A percentile compares a stretch with the other conserved stretches of the same genome.
Evolutionary conservation across 2,797 vertebrate genomes (phyloP).

Genomic region (Lerista edwardsae): DNA sequence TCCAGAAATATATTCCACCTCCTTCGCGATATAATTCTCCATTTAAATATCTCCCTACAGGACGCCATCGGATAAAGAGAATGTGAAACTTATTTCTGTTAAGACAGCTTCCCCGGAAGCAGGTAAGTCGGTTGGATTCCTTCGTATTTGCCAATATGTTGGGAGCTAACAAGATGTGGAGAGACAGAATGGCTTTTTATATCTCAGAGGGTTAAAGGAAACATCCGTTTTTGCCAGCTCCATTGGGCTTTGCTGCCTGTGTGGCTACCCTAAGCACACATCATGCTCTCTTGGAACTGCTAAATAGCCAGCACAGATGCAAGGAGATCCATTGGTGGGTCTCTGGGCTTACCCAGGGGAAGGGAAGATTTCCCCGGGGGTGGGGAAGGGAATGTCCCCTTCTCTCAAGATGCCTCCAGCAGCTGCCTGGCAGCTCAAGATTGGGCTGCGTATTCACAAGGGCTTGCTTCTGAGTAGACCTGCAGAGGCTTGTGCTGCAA

Average conservation of each 20-base stretch:
- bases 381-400: no score
- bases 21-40: conserved; percentile 22
- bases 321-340: neutral
- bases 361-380: no score
- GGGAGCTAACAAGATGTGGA: neutral
- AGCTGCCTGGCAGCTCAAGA: no score
- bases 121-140: conserved; percentile 78
- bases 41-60: conserved; percentile 75
- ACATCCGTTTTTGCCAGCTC: conserved; percentile 5
- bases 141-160: neutral
- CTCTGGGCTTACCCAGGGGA: no score
- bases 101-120: conserved; percentile 87
- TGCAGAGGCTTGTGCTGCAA: no score
- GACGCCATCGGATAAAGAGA: conserved; percentile 88
- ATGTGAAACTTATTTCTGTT: conserved; percentile 93
- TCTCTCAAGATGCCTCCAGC: no score
- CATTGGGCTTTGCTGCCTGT: neutral
- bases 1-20: neutral
- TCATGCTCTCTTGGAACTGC: neutral
- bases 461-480: no score
- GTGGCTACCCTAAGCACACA: neutral
- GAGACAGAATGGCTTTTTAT: neutral
- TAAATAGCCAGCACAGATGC: no score
- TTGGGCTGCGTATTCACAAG: no score
- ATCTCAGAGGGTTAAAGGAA: neutral